phyloP scores from a whole-genome alignment of 2,888 invertebrate genomes.

The Heliconius hortense region DNA sequence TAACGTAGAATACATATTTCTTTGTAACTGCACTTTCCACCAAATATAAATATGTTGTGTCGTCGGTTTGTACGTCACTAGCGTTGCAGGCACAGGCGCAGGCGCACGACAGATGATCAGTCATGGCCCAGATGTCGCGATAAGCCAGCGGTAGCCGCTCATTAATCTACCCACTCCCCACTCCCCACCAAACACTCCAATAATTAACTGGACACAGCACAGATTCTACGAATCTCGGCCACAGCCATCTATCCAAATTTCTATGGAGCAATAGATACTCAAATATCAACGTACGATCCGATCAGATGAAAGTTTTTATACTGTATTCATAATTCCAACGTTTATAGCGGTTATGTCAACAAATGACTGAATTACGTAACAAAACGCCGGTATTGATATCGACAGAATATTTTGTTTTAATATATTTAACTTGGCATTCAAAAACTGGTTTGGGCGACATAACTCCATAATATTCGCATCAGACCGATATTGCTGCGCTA shows the following conservation, averaged over 20 bases:
- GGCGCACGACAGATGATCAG: slow-evolving; percentile 81
- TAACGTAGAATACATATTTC: not conserved
- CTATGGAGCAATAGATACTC: slow-evolving; percentile 44
- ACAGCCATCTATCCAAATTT: slow-evolving; percentile 51
- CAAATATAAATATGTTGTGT: not conserved
- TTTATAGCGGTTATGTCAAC: slow-evolving; percentile 36
- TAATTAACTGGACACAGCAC: slow-evolving; percentile 74
- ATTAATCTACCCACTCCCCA: slow-evolving; percentile 77
- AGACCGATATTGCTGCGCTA: slow-evolving; percentile 48
- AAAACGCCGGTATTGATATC: slow-evolving; percentile 35
- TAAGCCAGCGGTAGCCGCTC: slow-evolving; percentile 80
- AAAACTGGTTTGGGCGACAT: slow-evolving; percentile 43
- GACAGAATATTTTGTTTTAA: slow-evolving; percentile 32
- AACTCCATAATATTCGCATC: slow-evolving; percentile 34
- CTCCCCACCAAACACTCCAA: slow-evolving; percentile 57
- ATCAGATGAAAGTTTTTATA: slow-evolving; percentile 40
- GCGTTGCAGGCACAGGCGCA: slow-evolving; percentile 72
- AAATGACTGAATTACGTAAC: slow-evolving; percentile 33
- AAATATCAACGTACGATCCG: slow-evolving; percentile 42
- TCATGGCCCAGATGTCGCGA: slow-evolving; percentile 81
- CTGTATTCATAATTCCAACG: slow-evolving; percentile 21
- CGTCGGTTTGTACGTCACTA: slow-evolving; percentile 54
- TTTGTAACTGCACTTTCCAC: not conserved
- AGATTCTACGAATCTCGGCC: slow-evolving; percentile 64
- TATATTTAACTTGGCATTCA: slow-evolving; percentile 35